A percentile compares a stretch with the other conserved stretches of the same genome.
Evolutionary conservation across 2,797 vertebrate species (phyloP).

Genomic region (Tapirus indicus): DNA sequence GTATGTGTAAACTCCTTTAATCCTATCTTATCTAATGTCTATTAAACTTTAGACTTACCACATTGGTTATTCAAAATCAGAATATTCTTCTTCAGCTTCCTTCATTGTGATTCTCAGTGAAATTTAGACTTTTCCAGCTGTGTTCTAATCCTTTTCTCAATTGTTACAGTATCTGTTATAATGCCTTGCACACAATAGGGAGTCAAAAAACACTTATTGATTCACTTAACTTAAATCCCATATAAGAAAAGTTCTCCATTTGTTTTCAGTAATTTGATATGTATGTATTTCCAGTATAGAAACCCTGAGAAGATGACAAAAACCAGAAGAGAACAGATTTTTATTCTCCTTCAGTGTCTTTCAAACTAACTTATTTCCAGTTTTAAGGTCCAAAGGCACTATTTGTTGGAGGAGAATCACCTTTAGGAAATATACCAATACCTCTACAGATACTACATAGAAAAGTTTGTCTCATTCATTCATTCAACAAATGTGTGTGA

Average conservation of each 20-base stretch:
- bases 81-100: not conserved
- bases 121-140: not conserved
- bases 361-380: not conserved
- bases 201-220: not conserved
- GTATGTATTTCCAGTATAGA: not conserved
- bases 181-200: not conserved
- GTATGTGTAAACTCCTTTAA: not conserved
- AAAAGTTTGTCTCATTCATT: not conserved
- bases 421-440: not conserved
- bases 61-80: not conserved
- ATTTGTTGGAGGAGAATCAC: not conserved
- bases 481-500: not conserved
- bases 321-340: not conserved
- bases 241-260: constrained; percentile 34
- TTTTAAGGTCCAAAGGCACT: not conserved
- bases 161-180: not conserved
- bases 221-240: not conserved
- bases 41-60: not conserved
- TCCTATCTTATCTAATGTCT: not conserved
- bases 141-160: not conserved
- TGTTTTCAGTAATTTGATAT: not conserved
- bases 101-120: not conserved
- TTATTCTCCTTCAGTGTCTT: not conserved
- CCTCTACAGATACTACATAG: not conserved
- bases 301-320: not conserved